Conservation (phyloP, 2,113 vertebrate species). For the Strix uralensis region DNA sequence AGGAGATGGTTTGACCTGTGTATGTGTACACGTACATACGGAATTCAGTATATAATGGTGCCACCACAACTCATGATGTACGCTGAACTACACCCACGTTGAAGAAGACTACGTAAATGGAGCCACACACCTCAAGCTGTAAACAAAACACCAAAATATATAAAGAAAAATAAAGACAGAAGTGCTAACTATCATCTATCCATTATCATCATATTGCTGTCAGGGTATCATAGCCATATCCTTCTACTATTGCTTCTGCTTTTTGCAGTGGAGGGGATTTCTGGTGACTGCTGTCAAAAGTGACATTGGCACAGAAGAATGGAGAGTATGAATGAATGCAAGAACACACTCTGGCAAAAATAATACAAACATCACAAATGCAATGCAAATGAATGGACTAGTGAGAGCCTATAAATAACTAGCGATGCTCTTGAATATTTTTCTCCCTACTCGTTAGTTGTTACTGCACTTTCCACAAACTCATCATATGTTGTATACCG, state of each 20-base stretch:
- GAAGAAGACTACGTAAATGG: neutral
- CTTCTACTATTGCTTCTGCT: neutral
- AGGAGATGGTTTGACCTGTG: neutral
- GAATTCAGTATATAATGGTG: neutral
- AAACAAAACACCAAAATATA: neutral
- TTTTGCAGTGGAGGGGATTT: neutral
- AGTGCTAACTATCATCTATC: neutral
- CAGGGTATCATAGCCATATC: neutral
- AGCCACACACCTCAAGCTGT: neutral
- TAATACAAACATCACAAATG: neutral
- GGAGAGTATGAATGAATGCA: neutral
- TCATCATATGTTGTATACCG: neutral
- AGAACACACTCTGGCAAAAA: neutral
- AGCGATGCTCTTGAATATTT: neutral
- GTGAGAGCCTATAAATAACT: neutral
- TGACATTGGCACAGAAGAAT: neutral
- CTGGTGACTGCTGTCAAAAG: neutral
- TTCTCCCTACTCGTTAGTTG: neutral
- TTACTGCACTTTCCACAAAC: neutral
- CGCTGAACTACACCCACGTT: neutral
- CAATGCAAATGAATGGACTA: neutral
- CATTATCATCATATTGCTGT: neutral
- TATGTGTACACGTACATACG: neutral
- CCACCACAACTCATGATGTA: rapidly evolving
- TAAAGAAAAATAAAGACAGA: neutral